Conservation (phyloP, 1,140 invertebrate species). For the Bilobella aurantiaca region DNA sequence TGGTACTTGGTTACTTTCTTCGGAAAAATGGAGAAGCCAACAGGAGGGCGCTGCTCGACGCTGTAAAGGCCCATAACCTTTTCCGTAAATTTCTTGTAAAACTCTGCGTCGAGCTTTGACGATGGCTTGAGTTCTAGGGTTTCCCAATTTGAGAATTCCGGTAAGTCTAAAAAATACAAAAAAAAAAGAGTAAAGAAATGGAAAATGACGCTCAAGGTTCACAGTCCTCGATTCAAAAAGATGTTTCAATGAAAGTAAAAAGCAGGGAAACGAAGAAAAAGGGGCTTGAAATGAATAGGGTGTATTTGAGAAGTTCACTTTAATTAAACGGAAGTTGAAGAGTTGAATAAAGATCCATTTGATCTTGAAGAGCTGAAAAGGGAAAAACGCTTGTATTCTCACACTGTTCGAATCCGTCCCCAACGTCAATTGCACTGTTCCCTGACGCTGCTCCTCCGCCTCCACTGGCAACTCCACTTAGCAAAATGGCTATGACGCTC, state of each 20-base stretch:
- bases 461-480: neutral
- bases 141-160: slow-evolving; percentile 10
- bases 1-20: slow-evolving; percentile 14
- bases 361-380: neutral
- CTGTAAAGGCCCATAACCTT: slow-evolving; percentile 16
- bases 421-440: slow-evolving; percentile 5
- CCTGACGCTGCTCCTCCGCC: neutral
- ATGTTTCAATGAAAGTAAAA: neutral
- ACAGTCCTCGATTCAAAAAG: too few relatives aligned
- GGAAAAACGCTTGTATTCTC: neutral
- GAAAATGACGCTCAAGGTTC: too few relatives aligned
- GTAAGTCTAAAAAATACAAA: slow-evolving; percentile 10
- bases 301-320: neutral
- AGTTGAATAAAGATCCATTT: neutral
- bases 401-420: neutral
- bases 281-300: neutral
- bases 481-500: slow-evolving; percentile 15
- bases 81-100: slow-evolving; percentile 16
- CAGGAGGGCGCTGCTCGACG: slow-evolving; percentile 4
- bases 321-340: neutral
- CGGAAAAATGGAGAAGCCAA: slow-evolving; percentile 18
- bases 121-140: slow-evolving; percentile 14
- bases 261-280: neutral
- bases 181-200: neutral
- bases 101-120: slow-evolving; percentile 10